Percentiles rank a stretch among this genome's conserved stretches.
phyloP scores from a whole-genome alignment of 2,888 invertebrate species.

The Volucella zonaria region DNA sequence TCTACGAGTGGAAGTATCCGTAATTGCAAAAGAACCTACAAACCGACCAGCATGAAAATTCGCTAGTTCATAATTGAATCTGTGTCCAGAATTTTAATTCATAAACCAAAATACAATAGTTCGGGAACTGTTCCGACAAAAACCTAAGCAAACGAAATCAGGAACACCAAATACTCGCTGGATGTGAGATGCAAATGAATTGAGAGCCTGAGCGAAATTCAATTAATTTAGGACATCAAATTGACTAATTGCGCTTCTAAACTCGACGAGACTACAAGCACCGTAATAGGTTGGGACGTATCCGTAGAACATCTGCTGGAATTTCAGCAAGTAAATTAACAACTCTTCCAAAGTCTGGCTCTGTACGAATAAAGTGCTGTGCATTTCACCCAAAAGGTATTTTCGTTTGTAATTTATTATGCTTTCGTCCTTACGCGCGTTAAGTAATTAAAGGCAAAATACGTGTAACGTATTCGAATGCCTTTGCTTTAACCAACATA shows the following conservation, averaged over 20 bases:
- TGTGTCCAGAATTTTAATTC: constrained; percentile 66
- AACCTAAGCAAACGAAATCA: neutral
- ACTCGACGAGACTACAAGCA: too few species aligned
- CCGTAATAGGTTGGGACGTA: neutral
- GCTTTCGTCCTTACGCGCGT: constrained; percentile 19
- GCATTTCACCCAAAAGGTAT: constrained; percentile 55
- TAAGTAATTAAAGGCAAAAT: constrained; percentile 63
- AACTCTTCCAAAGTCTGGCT: constrained; percentile 38
- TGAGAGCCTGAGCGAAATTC: constrained; percentile 31
- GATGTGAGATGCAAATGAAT: too few species aligned
- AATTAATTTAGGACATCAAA: constrained; percentile 60
- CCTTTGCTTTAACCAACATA: constrained; percentile 39
- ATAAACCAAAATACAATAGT: constrained; percentile 20
- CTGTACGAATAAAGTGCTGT: constrained; percentile 10
- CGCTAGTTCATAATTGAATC: constrained; percentile 64
- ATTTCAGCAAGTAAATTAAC: constrained; percentile 67
- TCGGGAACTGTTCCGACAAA: neutral
- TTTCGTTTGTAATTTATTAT: constrained; percentile 67
- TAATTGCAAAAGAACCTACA: constrained; percentile 52
- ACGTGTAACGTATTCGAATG: constrained; percentile 68
- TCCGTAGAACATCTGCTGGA: constrained; percentile 29
- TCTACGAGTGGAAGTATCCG: neutral
- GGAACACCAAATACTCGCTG: neutral
- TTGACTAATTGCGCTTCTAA: constrained; percentile 46
- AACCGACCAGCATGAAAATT: constrained; percentile 43